phyloP scores from a whole-genome alignment of 2,113 vertebrate species.

The Oriolus oriolus region DNA sequence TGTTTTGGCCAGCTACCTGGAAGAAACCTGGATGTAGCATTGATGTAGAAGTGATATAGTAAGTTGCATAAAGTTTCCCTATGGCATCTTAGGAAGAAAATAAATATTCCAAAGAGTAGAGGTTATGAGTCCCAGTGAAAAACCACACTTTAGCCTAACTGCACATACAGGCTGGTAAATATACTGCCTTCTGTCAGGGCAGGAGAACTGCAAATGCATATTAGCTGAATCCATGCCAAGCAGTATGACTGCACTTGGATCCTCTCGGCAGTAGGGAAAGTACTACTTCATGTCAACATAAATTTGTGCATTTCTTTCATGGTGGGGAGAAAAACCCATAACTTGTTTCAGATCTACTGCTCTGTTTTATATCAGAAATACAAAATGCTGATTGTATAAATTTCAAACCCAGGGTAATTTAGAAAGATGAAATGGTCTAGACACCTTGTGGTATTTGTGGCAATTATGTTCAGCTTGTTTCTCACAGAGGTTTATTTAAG shows the following conservation, averaged over 20 bases:
- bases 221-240: constrained; percentile 41
- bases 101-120: constrained; percentile 44
- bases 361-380: neutral
- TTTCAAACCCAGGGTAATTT: neutral
- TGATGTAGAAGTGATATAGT: constrained; percentile 14
- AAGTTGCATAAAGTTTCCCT: constrained; percentile 33
- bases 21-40: neutral
- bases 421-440: neutral
- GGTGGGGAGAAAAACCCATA: neutral
- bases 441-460: neutral
- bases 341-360: neutral
- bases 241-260: constrained; percentile 16
- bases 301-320: constrained; percentile 41
- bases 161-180: constrained; percentile 35
- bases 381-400: neutral
- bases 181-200: constrained; percentile 45
- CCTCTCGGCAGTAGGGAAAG: neutral
- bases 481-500: neutral
- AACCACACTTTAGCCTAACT: constrained; percentile 31
- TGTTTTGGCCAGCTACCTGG: neutral
- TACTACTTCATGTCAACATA: constrained; percentile 16
- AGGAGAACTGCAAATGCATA: constrained; percentile 44
- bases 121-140: constrained; percentile 49
- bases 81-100: constrained; percentile 31
- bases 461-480: neutral